Percentiles rank a stretch among this genome's conserved stretches.
phyloP scores from a whole-genome alignment of 2,113 vertebrate genomes.

The Calyptomena viridis region DNA sequence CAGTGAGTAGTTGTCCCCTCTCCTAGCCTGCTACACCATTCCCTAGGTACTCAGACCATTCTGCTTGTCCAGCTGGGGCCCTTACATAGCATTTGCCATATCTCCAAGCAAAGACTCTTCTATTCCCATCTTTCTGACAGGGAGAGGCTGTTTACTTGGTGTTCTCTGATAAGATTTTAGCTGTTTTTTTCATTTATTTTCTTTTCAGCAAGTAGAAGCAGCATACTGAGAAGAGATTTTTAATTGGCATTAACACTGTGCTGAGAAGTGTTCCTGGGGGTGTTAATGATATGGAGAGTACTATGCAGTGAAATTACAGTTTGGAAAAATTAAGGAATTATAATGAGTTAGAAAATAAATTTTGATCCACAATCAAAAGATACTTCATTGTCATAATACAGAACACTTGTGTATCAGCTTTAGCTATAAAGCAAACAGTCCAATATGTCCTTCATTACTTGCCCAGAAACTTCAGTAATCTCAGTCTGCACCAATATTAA shows the following conservation, averaged over 20 bases:
- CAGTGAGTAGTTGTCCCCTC: accelerated
- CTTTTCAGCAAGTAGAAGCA: conserved; percentile 29
- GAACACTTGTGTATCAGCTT: no score
- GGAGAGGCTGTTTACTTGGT: background rate
- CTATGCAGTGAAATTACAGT: conserved; percentile 18
- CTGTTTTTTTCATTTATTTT: background rate
- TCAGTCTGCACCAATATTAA: background rate
- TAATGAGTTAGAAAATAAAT: conserved; percentile 9
- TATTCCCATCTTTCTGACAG: background rate
- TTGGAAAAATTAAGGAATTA: conserved; percentile 1
- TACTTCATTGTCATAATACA: no score
- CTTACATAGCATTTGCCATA: background rate
- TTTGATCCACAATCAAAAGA: background rate
- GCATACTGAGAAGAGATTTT: conserved; percentile 38
- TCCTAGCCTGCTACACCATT: background rate
- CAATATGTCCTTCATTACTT: background rate
- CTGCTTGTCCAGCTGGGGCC: background rate
- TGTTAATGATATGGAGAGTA: conserved; percentile 54
- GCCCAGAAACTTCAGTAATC: background rate
- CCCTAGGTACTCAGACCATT: background rate
- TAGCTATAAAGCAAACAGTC: background rate
- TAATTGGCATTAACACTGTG: conserved; percentile 57
- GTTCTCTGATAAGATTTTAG: background rate
- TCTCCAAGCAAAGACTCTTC: background rate
- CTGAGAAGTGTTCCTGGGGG: conserved; percentile 38